Evolutionary conservation across 2,888 invertebrate species (phyloP), one percentile per base, ranked within the genome.

Genomic region (Agonopterix subpropinquella): DNA sequence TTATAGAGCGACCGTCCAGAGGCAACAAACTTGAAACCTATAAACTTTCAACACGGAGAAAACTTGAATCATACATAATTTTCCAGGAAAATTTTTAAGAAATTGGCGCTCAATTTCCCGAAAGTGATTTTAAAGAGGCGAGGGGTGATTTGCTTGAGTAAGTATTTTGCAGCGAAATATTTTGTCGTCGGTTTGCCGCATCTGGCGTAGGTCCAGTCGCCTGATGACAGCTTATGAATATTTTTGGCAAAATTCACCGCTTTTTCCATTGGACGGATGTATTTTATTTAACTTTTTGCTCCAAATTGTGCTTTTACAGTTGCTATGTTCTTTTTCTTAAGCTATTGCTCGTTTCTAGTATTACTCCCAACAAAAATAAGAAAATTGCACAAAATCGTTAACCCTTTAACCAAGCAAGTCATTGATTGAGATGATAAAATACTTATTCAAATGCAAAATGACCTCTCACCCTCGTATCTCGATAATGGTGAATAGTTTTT

Each of bases 151-250:
- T 80, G 73, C 65, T 72, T 72, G 77, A 79, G 76, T 82, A 73
- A 82, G 83, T 84, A 84, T 84, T 86, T 84, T 83, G 80, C 80
- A 73, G 75, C 70, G 78, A 76, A 80, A 85, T 83, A 83, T 84
- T 87, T 85, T 78, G 86, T 81, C 81, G 78, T 78, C 70, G 77
- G 81, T 75, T 77, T 68, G 67, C 83, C 83, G 77, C 84, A 84
- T 76, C 86, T 88, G 87, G 87, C 87, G 79, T 62, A 60, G 74
- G 86, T 86, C 87, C 87, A 88, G 87, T 83, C 77, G 80, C 74
- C 67, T 81, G 86, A 86, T 87, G 87, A 86, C 87, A 87, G 85
- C 85, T 85, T 86, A 87, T 87, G 87, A 88, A 88, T 87, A 86
- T 87, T 87, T 86, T 82, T 83, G 84, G 78, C 85, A 76, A 80